phyloP scores from a whole-genome alignment of 2,888 invertebrate species.

The Limenitis camilla region DNA sequence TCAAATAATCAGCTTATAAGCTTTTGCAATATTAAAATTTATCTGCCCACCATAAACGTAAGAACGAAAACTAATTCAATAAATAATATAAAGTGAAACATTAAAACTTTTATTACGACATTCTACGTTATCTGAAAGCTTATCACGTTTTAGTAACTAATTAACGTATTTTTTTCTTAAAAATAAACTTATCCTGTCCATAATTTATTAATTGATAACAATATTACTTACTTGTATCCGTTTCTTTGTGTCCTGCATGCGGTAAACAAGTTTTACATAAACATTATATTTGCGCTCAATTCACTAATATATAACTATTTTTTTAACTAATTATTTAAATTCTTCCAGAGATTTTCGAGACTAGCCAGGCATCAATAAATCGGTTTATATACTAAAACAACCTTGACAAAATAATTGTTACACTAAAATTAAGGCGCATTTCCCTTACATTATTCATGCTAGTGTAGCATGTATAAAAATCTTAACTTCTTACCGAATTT shows the following conservation, averaged over 20 bases:
- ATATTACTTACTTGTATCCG: constrained; percentile 82
- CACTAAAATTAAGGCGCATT: too few relatives aligned
- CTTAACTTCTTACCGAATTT: constrained; percentile 57
- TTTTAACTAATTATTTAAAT: neutral
- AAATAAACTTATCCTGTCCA: neutral
- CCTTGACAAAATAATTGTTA: too few relatives aligned
- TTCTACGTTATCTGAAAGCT: neutral
- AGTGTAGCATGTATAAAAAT: neutral
- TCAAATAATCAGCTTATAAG: too few relatives aligned
- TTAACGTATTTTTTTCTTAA: neutral
- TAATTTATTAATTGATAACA: neutral
- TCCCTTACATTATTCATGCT: neutral
- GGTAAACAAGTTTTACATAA: constrained; percentile 22
- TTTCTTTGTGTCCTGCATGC: constrained; percentile 82
- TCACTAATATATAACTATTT: too few relatives aligned
- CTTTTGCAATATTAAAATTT: too few relatives aligned
- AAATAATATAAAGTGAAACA: neutral
- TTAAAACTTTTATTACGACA: neutral
- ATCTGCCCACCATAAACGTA: too few relatives aligned
- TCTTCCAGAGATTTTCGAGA: neutral
- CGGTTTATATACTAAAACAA: neutral
- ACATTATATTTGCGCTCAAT: too few relatives aligned
- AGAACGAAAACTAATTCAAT: neutral
- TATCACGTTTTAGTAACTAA: neutral
- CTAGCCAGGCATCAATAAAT: neutral